Evolutionary conservation across 2,888 invertebrate species (phyloP).

Genomic region (Eupithecia exiguata): DNA sequence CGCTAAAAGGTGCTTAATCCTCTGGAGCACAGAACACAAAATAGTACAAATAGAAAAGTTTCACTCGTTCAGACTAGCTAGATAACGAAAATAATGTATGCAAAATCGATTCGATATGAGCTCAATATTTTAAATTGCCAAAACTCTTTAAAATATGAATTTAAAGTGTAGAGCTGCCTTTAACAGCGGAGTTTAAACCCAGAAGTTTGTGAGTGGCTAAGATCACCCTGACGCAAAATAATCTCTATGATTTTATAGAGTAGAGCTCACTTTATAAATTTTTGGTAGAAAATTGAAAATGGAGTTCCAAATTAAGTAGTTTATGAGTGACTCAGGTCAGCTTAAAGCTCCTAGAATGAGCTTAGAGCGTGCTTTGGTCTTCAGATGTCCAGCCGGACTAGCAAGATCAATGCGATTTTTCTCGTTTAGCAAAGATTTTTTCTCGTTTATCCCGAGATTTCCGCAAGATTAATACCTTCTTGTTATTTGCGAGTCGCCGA

Average conservation of each 20-base stretch:
- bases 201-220: not conserved
- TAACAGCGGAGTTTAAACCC: not conserved
- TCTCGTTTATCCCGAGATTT: conserved; percentile 53
- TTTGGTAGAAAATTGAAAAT: not conserved
- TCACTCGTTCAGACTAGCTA: conserved; percentile 14
- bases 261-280: not conserved
- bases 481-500: conserved; percentile 57
- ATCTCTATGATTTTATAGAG: not conserved
- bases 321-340: conserved; percentile 22
- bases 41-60: conserved; percentile 14
- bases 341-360: conserved; percentile 73
- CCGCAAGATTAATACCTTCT: conserved; percentile 62
- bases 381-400: conserved; percentile 70
- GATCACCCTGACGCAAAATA: not conserved
- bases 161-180: not conserved
- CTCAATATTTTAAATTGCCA: not conserved
- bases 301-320: not conserved
- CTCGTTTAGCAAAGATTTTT: conserved; percentile 56
- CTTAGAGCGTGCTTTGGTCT: conserved; percentile 66
- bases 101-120: not conserved
- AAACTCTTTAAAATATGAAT: not conserved
- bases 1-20: conserved; percentile 80
- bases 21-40: conserved; percentile 23
- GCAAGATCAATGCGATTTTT: conserved; percentile 75
- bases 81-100: not conserved